Evolutionary conservation across 30 jellyfish, hydroid and myxozoan genomes (phyloP).

Genomic region (Cassiopea xamachana): DNA sequence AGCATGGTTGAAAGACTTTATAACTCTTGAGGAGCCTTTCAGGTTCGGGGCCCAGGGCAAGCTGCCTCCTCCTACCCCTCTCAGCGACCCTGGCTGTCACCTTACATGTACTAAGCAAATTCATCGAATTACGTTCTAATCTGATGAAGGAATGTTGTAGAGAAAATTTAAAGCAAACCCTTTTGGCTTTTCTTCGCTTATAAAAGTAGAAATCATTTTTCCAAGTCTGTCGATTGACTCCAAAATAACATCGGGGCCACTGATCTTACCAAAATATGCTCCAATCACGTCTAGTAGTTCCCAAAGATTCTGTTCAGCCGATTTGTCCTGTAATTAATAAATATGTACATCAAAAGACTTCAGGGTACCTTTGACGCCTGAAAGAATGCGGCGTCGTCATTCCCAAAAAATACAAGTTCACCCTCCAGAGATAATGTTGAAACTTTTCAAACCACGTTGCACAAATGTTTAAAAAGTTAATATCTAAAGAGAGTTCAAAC

Average conservation of each 20-base stretch:
- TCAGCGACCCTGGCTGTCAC: too few relatives aligned
- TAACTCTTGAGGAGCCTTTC: too few relatives aligned
- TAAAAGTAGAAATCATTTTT: neutral
- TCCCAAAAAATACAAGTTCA: too few relatives aligned
- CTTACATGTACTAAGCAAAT: too few relatives aligned
- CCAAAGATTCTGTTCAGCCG: slow-evolving; percentile 26
- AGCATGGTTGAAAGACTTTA: too few relatives aligned
- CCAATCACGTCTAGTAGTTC: slow-evolving; percentile 19
- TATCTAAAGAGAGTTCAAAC: too few relatives aligned
- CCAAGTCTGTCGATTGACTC: slow-evolving; percentile 34
- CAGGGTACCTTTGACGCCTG: neutral
- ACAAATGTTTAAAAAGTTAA: too few relatives aligned
- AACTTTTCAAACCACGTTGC: too few relatives aligned
- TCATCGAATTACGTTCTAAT: neutral
- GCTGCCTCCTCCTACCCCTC: too few relatives aligned
- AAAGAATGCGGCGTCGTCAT: too few relatives aligned
- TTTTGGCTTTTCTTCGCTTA: slow-evolving; percentile 6
- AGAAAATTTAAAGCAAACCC: neutral
- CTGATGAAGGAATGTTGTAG: neutral
- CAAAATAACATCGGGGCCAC: slow-evolving; percentile 28
- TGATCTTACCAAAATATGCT: slow-evolving; percentile 17
- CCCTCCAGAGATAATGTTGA: too few relatives aligned
- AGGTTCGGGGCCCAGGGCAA: too few relatives aligned
- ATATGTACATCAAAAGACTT: neutral
- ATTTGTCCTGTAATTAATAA: slow-evolving; percentile 3